A percentile compares a stretch with the other conserved stretches of the same genome.
Conservation (phyloP, 1,140 invertebrate genomes). For the Odontomachus brunneus region DNA sequence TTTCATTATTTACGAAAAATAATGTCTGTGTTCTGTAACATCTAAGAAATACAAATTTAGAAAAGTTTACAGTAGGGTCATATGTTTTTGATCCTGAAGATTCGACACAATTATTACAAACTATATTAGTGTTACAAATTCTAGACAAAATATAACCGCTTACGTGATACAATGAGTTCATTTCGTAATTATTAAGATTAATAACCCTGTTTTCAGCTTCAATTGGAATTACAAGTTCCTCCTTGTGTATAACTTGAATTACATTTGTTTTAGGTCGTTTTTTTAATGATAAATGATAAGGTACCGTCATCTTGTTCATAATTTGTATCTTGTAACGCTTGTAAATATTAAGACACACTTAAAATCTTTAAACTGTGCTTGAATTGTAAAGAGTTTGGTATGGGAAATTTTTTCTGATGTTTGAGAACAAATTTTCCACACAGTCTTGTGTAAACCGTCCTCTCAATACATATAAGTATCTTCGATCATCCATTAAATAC, state of each 20-base stretch:
- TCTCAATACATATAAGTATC: not conserved
- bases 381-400: not conserved
- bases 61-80: not conserved
- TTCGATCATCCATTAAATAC: not conserved
- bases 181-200: not conserved
- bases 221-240: not conserved
- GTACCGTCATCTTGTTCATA: conserved; percentile 8
- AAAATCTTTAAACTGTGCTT: conserved; percentile 1
- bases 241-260: no score
- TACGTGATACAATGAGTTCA: not conserved
- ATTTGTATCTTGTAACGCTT: not conserved
- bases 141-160: not conserved
- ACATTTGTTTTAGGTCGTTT: not conserved
- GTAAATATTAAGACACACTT: conserved; percentile 4
- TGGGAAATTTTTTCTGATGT: conserved; percentile 4
- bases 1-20: no score
- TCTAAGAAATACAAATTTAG: no score
- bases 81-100: not conserved
- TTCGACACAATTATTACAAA: not conserved
- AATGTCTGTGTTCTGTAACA: no score
- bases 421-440: not conserved
- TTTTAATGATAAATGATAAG: not conserved
- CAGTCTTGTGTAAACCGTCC: not conserved
- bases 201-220: not conserved
- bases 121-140: not conserved